These are phyloP conservation scores for Lissonota sp. DNA, from an alignment of 2,888 invertebrate genomes.

Conservation along the genomic window DNA sequence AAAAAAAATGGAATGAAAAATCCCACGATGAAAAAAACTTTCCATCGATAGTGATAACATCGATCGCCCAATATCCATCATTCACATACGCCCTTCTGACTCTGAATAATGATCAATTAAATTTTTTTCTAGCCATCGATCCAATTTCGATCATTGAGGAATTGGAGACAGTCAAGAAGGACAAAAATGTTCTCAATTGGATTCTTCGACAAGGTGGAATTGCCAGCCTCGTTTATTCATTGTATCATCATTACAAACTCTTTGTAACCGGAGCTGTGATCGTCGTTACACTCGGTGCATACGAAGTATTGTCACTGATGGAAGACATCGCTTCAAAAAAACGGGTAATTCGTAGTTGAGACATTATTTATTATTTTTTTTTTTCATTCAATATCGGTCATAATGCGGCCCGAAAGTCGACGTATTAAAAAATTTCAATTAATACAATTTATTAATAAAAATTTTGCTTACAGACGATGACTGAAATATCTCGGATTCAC, in stretches of 20 bases:
- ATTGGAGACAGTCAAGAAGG: constrained; percentile 54
- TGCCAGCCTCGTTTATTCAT: constrained; percentile 67
- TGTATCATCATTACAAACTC: constrained; percentile 67
- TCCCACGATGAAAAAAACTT: background rate
- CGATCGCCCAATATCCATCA: too few species aligned
- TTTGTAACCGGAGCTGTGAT: constrained; percentile 64
- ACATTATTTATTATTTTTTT: too few species aligned
- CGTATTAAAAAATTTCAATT: too few species aligned
- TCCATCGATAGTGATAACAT: background rate
- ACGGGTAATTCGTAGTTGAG: constrained; percentile 32
- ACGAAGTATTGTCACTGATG: constrained; percentile 57
- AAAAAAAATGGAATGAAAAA: too few species aligned
- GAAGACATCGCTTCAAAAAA: constrained; percentile 19
- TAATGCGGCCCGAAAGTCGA: too few species aligned
- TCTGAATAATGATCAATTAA: too few species aligned
- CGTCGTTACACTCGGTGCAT: constrained; percentile 50
- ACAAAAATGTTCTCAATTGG: constrained; percentile 57
- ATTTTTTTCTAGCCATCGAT: constrained; percentile 70
- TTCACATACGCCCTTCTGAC: too few species aligned
- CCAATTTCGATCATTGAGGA: constrained; percentile 70
- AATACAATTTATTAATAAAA: background rate
- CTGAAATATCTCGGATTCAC: background rate
- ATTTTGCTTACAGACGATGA: background rate
- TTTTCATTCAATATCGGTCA: too few species aligned
- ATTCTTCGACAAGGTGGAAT: constrained; percentile 62